These are phyloP conservation scores for Penaeus monodon DNA, from an alignment of 2,888 invertebrate genomes.

Conservation along the genomic window DNA sequence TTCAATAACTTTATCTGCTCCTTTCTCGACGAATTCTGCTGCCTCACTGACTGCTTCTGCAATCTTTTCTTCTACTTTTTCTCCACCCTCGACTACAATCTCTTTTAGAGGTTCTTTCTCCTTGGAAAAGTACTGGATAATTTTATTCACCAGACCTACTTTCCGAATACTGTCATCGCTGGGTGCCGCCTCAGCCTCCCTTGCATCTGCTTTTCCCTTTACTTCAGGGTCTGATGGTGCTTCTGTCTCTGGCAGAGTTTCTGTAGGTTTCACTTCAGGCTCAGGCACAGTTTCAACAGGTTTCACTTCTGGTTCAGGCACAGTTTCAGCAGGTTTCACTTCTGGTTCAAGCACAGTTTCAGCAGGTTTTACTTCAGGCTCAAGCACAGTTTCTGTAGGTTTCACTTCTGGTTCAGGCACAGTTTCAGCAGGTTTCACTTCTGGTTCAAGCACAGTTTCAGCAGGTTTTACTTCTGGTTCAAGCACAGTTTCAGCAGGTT, in stretches of 20 bases:
- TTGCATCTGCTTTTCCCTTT: background rate
- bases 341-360: background rate
- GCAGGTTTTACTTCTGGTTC: background rate
- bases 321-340: background rate
- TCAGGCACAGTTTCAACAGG: too few species aligned
- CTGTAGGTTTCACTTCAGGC: too few species aligned
- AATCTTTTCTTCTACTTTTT: conserved; percentile 18
- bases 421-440: background rate
- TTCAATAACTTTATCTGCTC: background rate
- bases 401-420: background rate
- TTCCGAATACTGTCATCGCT: background rate
- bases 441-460: background rate
- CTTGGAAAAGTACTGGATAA: background rate
- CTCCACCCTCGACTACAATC: background rate
- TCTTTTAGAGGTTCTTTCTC: background rate
- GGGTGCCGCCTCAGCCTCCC: background rate
- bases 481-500: background rate
- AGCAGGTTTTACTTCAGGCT: background rate
- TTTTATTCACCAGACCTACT: background rate
- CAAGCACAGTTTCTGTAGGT: background rate
- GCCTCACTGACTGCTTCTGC: background rate
- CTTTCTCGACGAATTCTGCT: background rate
- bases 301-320: too few species aligned
- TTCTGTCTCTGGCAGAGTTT: too few species aligned
- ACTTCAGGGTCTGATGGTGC: background rate